Evolutionary conservation across 2,797 vertebrate species (phyloP).

Genomic region (Chaetodon trifasciatus): DNA sequence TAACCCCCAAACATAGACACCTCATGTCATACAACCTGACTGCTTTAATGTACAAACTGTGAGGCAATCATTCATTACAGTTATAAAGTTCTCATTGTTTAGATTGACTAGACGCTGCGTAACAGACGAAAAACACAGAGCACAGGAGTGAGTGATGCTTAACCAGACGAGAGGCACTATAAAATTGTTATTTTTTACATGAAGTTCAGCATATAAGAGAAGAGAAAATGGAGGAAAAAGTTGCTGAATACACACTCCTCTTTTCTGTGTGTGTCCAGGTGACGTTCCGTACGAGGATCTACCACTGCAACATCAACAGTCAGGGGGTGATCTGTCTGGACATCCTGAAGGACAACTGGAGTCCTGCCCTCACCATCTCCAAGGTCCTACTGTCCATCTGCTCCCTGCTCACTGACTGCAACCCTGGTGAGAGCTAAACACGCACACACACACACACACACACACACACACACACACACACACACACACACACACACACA

Average conservation of each 20-base stretch:
- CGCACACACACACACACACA: constrained; percentile 5
- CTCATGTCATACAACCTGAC: neutral
- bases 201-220: neutral
- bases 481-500: no score
- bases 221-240: neutral
- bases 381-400: constrained; percentile 97
- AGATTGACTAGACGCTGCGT: no score
- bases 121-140: no score
- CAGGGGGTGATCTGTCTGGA: constrained; percentile 94
- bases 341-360: constrained; percentile 91
- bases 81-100: no score
- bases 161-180: neutral
- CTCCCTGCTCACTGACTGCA: constrained; percentile 96
- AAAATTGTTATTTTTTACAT: neutral
- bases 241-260: no score
- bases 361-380: constrained; percentile 95
- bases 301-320: constrained; percentile 95
- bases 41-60: neutral
- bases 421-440: constrained; percentile 88
- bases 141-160: neutral
- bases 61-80: no score
- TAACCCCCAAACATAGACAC: neutral
- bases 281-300: constrained; percentile 93
- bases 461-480: constrained; percentile 2
- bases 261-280: constrained; percentile 67